Percentiles rank a stretch among this genome's conserved stretches.
These are phyloP conservation scores for Halcyon malimbica DNA, from an alignment of 2,113 vertebrate species.

Conservation along the genomic window DNA sequence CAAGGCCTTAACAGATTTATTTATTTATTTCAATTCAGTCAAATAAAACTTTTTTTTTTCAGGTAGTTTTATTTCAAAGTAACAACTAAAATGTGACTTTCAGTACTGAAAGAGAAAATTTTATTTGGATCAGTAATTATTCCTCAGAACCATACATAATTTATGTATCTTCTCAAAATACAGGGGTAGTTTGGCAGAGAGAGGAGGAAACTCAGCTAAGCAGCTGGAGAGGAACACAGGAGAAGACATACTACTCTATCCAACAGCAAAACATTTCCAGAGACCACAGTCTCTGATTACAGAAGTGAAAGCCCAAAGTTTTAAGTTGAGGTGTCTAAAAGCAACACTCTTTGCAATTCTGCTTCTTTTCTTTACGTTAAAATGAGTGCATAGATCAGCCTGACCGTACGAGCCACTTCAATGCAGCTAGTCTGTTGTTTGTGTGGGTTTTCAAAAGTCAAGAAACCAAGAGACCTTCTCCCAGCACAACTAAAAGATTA, in stretches of 20 bases:
- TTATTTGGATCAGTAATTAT: background rate
- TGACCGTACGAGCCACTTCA: background rate
- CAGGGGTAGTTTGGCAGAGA: background rate
- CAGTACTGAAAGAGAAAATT: background rate
- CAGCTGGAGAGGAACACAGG: background rate
- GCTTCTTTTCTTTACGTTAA: background rate
- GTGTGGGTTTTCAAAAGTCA: background rate
- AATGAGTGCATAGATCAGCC: background rate
- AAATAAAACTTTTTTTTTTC: background rate
- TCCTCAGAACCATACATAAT: background rate
- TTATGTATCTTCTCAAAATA: background rate
- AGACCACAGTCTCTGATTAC: background rate
- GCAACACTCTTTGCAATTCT: background rate
- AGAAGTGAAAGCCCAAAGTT: background rate
- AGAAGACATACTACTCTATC: background rate
- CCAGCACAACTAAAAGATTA: background rate
- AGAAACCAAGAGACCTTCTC: background rate
- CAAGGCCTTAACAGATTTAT: background rate
- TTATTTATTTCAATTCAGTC: background rate
- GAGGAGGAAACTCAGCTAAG: background rate
- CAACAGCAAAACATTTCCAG: background rate
- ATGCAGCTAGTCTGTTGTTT: background rate
- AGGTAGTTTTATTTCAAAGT: background rate
- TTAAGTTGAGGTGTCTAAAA: background rate
- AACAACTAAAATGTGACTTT: background rate